Evolutionary conservation across 1,140 invertebrate genomes (phyloP).

Genomic region (Diorhabda carinulata): DNA sequence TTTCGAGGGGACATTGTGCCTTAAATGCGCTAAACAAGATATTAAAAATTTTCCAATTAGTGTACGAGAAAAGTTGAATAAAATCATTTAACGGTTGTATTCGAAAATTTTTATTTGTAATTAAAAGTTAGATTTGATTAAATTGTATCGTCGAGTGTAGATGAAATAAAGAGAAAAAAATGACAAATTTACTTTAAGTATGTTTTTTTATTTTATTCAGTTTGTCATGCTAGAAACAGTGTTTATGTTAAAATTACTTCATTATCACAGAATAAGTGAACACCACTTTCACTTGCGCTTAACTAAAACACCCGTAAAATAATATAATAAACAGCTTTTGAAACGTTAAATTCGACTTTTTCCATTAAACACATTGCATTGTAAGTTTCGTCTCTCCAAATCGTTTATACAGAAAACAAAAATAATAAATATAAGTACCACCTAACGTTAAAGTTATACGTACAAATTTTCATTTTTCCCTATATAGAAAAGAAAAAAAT

Average conservation of each 20-base stretch:
- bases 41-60: constrained; percentile 60
- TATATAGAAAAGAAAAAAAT: too few relatives aligned
- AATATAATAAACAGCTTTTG: constrained; percentile 36
- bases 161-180: too few relatives aligned
- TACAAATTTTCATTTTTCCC: too few relatives aligned
- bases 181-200: too few relatives aligned
- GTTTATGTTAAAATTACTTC: constrained; percentile 46
- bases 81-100: constrained; percentile 26
- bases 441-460: too few relatives aligned
- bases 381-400: not conserved
- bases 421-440: too few relatives aligned
- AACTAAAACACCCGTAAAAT: constrained; percentile 46
- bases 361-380: constrained; percentile 8
- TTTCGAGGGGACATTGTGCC: constrained; percentile 70
- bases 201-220: constrained; percentile 37
- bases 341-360: constrained; percentile 39
- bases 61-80: constrained; percentile 42
- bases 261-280: constrained; percentile 49
- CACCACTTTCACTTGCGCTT: constrained; percentile 44
- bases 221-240: constrained; percentile 49
- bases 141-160: too few relatives aligned
- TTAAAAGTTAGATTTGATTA: too few relatives aligned
- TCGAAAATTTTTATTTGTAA: not conserved
- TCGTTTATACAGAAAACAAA: too few relatives aligned
- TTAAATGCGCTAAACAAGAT: constrained; percentile 59